These are phyloP conservation scores for Orius insidiosus DNA, from an alignment of 1,140 invertebrate species.

Conservation along the genomic window DNA sequence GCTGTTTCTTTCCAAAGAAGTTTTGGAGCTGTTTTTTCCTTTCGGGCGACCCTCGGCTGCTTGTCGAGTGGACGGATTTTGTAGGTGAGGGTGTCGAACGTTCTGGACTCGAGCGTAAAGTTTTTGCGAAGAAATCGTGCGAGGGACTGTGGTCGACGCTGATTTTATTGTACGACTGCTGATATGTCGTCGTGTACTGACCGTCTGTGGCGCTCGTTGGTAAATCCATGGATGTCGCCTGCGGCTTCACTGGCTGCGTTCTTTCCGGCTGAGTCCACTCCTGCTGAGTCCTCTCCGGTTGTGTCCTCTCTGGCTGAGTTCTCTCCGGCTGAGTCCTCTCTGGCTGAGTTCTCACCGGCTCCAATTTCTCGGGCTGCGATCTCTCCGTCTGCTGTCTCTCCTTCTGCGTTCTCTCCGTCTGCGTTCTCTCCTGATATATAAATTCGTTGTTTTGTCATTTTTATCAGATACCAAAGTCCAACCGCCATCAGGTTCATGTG, in stretches of 20 bases:
- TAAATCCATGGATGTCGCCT: slow-evolving; percentile 11
- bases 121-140: slow-evolving; percentile 50
- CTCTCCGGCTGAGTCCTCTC: too few species aligned
- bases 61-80: slow-evolving; percentile 25
- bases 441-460: slow-evolving; percentile 16
- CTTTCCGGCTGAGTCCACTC: too few species aligned
- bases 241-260: too few species aligned
- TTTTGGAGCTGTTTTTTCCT: slow-evolving; percentile 18
- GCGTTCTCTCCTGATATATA: slow-evolving; percentile 15
- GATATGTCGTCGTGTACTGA: slow-evolving; percentile 39
- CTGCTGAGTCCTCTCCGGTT: too few species aligned
- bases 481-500: slow-evolving; percentile 17
- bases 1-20: background rate
- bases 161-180: slow-evolving; percentile 35
- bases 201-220: slow-evolving; percentile 24
- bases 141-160: slow-evolving; percentile 43
- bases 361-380: too few species aligned
- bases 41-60: slow-evolving; percentile 22
- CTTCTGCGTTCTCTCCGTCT: too few species aligned
- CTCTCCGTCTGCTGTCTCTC: too few species aligned
- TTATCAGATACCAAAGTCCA: slow-evolving; percentile 18
- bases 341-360: too few species aligned
- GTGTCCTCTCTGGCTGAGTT: too few species aligned
- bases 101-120: slow-evolving; percentile 36
- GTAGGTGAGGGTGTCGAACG: slow-evolving; percentile 28